Evolutionary conservation across 2,113 vertebrate genomes (phyloP).

Genomic region (human (Homo sapiens)): GRCh38 chr11:46848501-46849000

Average conservation of each 20-base stretch:
- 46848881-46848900: slow-evolving; percentile 32
- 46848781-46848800: not conserved
- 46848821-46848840: slow-evolving; percentile 18
- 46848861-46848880: slow-evolving; percentile 37
- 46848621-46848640: no score
- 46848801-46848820: not conserved
- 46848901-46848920: slow-evolving; percentile 16
- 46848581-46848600: no score
- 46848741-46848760: not conserved
- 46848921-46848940: slow-evolving; percentile 32
- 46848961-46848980: slow-evolving; percentile 14
- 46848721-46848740: no score
- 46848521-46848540: no score
- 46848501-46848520: no score
- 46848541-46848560: no score
- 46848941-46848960: not conserved
- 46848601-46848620: no score
- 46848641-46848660: no score
- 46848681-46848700: no score
- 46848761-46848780: slow-evolving; percentile 15
- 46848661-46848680: no score
- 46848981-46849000: slow-evolving; percentile 16
- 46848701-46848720: no score
- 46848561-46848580: no score
- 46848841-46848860: not conserved